Evolutionary conservation across 1,140 invertebrate genomes (phyloP), one percentile per base, ranked within the genome.

Genomic region (Drosophila nigrodunni): DNA sequence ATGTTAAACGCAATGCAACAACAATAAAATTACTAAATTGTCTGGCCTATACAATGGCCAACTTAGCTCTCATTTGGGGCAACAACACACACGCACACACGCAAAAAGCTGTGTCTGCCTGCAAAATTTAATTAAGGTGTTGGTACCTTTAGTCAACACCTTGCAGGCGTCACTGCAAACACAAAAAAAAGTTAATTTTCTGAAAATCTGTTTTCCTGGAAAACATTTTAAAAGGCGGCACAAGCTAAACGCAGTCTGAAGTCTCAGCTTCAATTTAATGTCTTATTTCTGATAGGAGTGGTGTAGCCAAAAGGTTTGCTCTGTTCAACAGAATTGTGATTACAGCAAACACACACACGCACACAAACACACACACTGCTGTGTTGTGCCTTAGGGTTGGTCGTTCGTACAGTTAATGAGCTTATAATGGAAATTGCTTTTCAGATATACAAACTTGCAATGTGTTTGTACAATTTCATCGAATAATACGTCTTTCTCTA

Each of bases 81-180:
- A 66, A 60, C 25, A 34, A 11, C 25, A 30, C 25, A 30, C 25
- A 6, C 25, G 4, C 25, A 25, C 34, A 50, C 80, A 81, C 85
- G 85, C 77, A 89, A 78, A 85, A 74, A 54, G n/a, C 37, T 57
- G 18, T 21, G 35, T 65, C 44, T 64, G 71, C 65, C 80, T 87
- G 85, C 54, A 85, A 89, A 30, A 88, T 88, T 88, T 88, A 89
- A 88, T 88, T 88, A 88, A 85, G 77, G 80, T 70, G 80, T 74
- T 73, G 50, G 77, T 88, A 80, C 83, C 80, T 80, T 68, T 80
- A 89, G 82, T 88, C 85, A 89, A 88, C 85, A 89, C 85, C 85
- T 85, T 77, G 68, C 77, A 85, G 80, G 83, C 77, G 85, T 89
- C 50, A 18, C 3, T 11, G 10, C n/a, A 10, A n/a, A 9, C 34